These are phyloP conservation scores for Standfussiana lucernea DNA, from an alignment of 2,888 invertebrate genomes.

Conservation along the genomic window DNA sequence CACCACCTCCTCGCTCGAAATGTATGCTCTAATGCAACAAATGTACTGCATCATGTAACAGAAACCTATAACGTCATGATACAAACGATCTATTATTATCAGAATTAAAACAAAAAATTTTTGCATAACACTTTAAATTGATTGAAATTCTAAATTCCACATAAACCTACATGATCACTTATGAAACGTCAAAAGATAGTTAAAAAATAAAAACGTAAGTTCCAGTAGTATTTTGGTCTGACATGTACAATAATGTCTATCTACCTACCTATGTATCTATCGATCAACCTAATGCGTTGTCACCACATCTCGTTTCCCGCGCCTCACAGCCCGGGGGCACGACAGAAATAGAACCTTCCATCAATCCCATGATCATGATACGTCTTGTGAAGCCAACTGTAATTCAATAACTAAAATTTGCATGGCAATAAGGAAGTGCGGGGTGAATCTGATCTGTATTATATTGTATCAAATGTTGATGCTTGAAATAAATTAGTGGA, in stretches of 20 bases:
- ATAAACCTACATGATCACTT: background rate
- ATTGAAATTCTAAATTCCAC: too few species aligned
- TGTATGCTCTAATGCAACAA: background rate
- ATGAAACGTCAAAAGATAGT: background rate
- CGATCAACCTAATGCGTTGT: constrained; percentile 1
- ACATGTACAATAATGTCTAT: background rate
- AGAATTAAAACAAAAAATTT: too few species aligned
- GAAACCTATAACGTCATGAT: too few species aligned
- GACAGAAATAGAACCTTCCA: constrained; percentile 29
- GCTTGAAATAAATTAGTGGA: constrained; percentile 70
- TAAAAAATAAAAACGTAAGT: background rate
- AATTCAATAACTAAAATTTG: constrained; percentile 72
- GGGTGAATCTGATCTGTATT: constrained; percentile 68
- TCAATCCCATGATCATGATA: constrained; percentile 40
- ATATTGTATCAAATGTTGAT: constrained; percentile 70
- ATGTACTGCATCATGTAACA: background rate
- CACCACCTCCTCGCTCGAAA: too few species aligned
- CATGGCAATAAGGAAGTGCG: constrained; percentile 77
- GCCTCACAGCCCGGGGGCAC: background rate
- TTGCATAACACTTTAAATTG: too few species aligned
- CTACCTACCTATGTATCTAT: background rate
- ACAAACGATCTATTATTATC: too few species aligned
- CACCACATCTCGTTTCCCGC: constrained; percentile 23
- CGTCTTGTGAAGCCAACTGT: constrained; percentile 59
- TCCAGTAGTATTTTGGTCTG: background rate